Base-by-base conservation (phyloP, 2,113 vertebrate genomes). In the Pao palembangensis region DNA sequence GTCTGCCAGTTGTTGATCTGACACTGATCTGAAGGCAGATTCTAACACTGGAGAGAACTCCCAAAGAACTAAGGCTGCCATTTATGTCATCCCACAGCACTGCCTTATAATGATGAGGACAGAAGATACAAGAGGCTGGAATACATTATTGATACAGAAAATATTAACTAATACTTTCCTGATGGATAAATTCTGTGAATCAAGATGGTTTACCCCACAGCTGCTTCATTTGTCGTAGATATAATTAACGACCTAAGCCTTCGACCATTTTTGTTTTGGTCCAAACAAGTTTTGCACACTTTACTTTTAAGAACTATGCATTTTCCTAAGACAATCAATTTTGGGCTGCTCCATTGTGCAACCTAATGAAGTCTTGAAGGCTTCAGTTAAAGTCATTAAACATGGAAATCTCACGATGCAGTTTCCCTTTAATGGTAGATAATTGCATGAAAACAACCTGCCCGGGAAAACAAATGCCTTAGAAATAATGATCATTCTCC, bases 41-140 rank as follows among this genome's bases (percentile, higher is more conserved):
- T 64, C 60, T 53, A n/a, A 78, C 57, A 64, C 67, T 44, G 62
- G 44, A 76, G 55, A 79, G 58, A 73, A 59, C 57, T 73, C 75
- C 73, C 64, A 79, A 73, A 86, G 59, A 73, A 64, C 57, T 55
- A 61, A 64, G 63, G 56, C 64, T 76, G 72, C 84, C 55, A 72
- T 69, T 64, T 47, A 58, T 80, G 79, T 78, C 79, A 81, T 73
- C 61, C 73, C 69, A 57, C 52, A 69, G 61, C 68, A 73, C 70
- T 77, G 78, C 85, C 86, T 85, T 78, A 81, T 86, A 85, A 81
- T 80, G 66, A 64, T 69, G 55, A 51, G 61, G 55, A 81, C 63
- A 3, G 42, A 34, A 61, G 58, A 25, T 69, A 80, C 69, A 76
- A 68, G 48, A 71, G 63, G 61, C 76, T 60, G 70, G 56, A 68